A percentile compares a stretch with the other conserved stretches of the same genome.
These are phyloP conservation scores for Zaprionus bogoriensis DNA, from an alignment of 2,888 invertebrate species.

Conservation along the genomic window DNA sequence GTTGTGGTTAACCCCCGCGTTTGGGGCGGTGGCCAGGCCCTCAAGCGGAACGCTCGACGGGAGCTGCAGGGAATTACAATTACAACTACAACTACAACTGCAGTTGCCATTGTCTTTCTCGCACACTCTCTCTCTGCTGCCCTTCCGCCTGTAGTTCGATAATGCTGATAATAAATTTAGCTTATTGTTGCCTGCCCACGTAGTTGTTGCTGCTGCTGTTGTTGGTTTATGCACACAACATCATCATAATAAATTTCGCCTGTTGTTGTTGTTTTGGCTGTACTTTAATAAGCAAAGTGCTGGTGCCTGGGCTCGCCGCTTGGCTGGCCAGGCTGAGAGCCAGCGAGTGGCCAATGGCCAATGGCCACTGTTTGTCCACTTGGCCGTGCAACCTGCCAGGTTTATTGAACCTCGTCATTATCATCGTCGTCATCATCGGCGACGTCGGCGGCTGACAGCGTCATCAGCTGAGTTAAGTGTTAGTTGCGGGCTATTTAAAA, in stretches of 20 bases:
- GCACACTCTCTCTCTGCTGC: too few species aligned
- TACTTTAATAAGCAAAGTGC: slow-evolving; percentile 77
- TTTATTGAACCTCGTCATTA: slow-evolving; percentile 58
- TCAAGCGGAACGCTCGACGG: slow-evolving; percentile 37
- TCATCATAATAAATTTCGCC: slow-evolving; percentile 75
- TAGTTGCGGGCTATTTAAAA: slow-evolving; percentile 55
- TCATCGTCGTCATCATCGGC: slow-evolving; percentile 8
- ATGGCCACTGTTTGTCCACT: slow-evolving; percentile 62
- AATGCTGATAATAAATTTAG: slow-evolving; percentile 71
- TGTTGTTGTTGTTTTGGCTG: slow-evolving; percentile 19
- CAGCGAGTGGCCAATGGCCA: slow-evolving; percentile 42
- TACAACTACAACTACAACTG: slow-evolving; percentile 51
- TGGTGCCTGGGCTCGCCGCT: slow-evolving; percentile 76
- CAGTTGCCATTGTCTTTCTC: slow-evolving; percentile 63
- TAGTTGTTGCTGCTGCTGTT: slow-evolving; percentile 31
- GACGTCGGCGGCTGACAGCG: slow-evolving; percentile 28
- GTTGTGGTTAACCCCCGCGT: slow-evolving; percentile 64
- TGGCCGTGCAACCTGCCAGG: slow-evolving; percentile 64
- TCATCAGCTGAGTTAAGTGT: slow-evolving; percentile 54
- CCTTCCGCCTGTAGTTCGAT: too few species aligned
- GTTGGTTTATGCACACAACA: slow-evolving; percentile 68
- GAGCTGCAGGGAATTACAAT: slow-evolving; percentile 15
- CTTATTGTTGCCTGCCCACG: slow-evolving; percentile 66
- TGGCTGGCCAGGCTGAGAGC: slow-evolving; percentile 50
- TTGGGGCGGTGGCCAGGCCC: too few species aligned